These are phyloP conservation scores for Enoplosus armatus DNA, from an alignment of 2,797 vertebrate species.

Conservation along the genomic window DNA sequence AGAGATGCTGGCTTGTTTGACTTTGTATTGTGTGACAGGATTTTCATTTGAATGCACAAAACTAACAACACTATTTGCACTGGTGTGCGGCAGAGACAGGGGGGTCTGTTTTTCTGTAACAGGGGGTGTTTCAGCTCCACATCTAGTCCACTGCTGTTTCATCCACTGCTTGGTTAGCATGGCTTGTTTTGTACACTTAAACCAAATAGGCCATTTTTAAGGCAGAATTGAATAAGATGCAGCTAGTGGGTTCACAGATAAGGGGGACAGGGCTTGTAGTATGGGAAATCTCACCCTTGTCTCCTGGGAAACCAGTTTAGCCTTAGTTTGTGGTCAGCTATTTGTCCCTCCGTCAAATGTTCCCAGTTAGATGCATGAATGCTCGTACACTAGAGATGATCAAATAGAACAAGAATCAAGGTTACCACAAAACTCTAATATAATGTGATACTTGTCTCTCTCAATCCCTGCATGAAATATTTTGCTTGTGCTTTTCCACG, in stretches of 20 bases:
- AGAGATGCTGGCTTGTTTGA: conserved; percentile 34
- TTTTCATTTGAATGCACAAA: conserved; percentile 60
- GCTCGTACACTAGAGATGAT: conserved; percentile 47
- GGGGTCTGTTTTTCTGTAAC: conserved; percentile 13
- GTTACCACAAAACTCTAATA: conserved; percentile 28
- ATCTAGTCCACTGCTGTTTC: conserved; percentile 1
- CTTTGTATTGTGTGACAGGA: conserved; percentile 45
- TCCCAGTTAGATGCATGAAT: conserved; percentile 62
- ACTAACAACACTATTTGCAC: conserved; percentile 55
- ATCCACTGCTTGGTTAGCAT: conserved; percentile 7
- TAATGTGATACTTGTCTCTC: conserved; percentile 40
- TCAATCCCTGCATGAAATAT: conserved; percentile 51
- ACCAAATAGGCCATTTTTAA: conserved; percentile 16
- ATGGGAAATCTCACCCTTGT: conserved; percentile 72
- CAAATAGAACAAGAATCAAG: conserved; percentile 52
- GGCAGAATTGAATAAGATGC: conserved; percentile 8
- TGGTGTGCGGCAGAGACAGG: not conserved
- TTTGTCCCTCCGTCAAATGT: conserved; percentile 71
- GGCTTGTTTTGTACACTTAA: conserved; percentile 4
- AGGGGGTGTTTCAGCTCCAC: conserved; percentile 6
- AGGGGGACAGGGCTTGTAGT: conserved; percentile 35
- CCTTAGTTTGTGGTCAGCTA: conserved; percentile 71
- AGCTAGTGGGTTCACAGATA: conserved; percentile 25
- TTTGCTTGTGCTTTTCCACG: conserved; percentile 37
- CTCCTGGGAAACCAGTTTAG: conserved; percentile 78